Percentiles rank a stretch among this genome's conserved stretches.
Evolutionary conservation across 2,888 invertebrate genomes (phyloP).

Genomic region (Dusona sp.): DNA sequence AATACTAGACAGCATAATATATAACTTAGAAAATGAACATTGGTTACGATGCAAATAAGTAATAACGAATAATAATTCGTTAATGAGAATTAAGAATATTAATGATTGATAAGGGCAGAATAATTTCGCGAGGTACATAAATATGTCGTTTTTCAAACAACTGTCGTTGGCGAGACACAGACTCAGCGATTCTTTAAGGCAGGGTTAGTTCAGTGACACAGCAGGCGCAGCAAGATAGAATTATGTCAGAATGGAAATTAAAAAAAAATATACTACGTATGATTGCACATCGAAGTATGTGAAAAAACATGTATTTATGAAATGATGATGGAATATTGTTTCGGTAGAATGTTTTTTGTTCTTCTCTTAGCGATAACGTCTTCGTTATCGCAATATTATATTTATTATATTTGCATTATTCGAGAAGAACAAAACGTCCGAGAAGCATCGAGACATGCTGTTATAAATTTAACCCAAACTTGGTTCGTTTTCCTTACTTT

Average conservation of each 20-base stretch:
- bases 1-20: background rate
- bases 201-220: constrained; percentile 31
- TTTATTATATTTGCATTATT: background rate
- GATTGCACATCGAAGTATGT: background rate
- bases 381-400: background rate
- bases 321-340: too few species aligned
- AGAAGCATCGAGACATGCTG: background rate
- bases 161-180: constrained; percentile 73
- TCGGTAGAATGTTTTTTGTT: background rate
- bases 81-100: constrained; percentile 10
- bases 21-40: background rate
- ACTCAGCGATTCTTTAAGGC: constrained; percentile 74
- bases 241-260: background rate
- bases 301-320: background rate
- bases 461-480: background rate
- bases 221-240: constrained; percentile 1
- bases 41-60: background rate
- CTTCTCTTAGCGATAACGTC: background rate
- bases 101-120: background rate
- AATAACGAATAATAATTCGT: background rate
- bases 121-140: background rate
- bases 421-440: background rate
- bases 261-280: background rate
- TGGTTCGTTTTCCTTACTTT: background rate
- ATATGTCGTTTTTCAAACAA: constrained; percentile 4